Conservation (phyloP, 1,140 invertebrate genomes). For the Pygmarrhopalites habei region DNA sequence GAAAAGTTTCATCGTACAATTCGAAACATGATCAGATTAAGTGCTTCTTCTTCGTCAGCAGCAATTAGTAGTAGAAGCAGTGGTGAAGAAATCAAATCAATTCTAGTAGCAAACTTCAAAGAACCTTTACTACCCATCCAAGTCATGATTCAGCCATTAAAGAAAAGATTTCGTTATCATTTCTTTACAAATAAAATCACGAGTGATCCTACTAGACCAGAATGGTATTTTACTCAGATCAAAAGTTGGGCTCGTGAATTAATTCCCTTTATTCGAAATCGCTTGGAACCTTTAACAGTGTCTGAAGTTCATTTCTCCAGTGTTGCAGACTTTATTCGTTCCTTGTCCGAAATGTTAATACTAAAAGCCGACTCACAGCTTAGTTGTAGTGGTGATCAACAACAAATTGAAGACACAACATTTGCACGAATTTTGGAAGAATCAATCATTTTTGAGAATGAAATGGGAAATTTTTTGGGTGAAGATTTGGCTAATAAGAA, state of each 20-base stretch:
- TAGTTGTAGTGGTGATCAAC: neutral
- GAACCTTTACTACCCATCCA: conserved; percentile 21
- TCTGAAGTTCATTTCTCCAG: conserved; percentile 17
- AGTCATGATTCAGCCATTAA: conserved; percentile 34
- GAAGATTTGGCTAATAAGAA: conserved; percentile 11
- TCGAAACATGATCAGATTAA: conserved; percentile 18
- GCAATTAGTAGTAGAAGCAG: neutral
- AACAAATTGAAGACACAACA: conserved; percentile 22
- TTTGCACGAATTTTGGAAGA: conserved; percentile 38
- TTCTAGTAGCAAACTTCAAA: conserved; percentile 15
- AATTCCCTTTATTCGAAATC: conserved; percentile 30
- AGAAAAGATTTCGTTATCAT: conserved; percentile 34
- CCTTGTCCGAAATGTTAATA: conserved; percentile 29
- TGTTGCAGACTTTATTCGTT: conserved; percentile 30
- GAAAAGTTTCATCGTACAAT: conserved; percentile 31
- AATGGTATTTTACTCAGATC: conserved; percentile 39
- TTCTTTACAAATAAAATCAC: conserved; percentile 33
- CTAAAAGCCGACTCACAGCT: conserved; percentile 33
- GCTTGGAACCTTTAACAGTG: conserved; percentile 24
- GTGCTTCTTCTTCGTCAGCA: neutral
- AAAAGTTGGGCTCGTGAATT: conserved; percentile 35
- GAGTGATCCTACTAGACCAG: conserved; percentile 27
- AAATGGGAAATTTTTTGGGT: conserved; percentile 24
- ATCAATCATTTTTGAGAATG: conserved; percentile 32
- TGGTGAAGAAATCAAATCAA: neutral